These are phyloP conservation scores for Motacilla alba DNA, from an alignment of 2,113 vertebrate species.

Conservation along the genomic window DNA sequence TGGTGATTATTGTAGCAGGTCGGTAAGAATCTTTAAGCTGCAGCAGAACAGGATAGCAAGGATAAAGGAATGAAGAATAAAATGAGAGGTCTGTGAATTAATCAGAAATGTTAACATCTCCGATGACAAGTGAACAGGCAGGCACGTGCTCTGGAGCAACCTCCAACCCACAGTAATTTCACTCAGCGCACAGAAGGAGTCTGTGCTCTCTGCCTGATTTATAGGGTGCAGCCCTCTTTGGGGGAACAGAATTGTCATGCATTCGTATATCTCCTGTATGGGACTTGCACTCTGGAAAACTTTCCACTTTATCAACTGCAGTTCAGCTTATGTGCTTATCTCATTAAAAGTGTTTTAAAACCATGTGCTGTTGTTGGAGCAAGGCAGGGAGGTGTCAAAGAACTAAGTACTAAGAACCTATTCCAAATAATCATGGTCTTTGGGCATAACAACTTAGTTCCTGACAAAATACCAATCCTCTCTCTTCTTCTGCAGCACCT, in stretches of 20 bases:
- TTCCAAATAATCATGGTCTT: background rate
- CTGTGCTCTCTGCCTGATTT: constrained; percentile 71
- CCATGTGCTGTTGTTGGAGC: background rate
- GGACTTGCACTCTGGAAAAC: constrained; percentile 68
- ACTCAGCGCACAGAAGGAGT: constrained; percentile 56
- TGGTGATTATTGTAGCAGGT: constrained; percentile 77
- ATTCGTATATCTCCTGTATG: constrained; percentile 77
- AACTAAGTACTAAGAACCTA: background rate
- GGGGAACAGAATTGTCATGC: constrained; percentile 69
- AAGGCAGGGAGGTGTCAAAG: background rate
- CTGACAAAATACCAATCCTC: background rate
- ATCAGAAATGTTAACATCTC: constrained; percentile 80
- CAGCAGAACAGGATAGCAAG: constrained; percentile 70
- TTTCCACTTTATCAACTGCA: constrained; percentile 63
- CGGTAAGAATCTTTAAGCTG: constrained; percentile 72
- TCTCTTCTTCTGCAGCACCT: background rate
- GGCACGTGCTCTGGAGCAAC: constrained; percentile 72
- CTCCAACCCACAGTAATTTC: constrained; percentile 75
- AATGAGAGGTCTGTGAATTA: constrained; percentile 78
- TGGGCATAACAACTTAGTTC: background rate
- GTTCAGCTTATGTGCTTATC: constrained; percentile 55
- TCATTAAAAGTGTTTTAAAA: constrained; percentile 18
- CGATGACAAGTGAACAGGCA: constrained; percentile 79
- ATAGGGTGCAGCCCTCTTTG: constrained; percentile 72
- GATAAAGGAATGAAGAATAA: constrained; percentile 76